Evolutionary conservation across 2,113 vertebrate species (phyloP).

Genomic region (Solea senegalensis): DNA sequence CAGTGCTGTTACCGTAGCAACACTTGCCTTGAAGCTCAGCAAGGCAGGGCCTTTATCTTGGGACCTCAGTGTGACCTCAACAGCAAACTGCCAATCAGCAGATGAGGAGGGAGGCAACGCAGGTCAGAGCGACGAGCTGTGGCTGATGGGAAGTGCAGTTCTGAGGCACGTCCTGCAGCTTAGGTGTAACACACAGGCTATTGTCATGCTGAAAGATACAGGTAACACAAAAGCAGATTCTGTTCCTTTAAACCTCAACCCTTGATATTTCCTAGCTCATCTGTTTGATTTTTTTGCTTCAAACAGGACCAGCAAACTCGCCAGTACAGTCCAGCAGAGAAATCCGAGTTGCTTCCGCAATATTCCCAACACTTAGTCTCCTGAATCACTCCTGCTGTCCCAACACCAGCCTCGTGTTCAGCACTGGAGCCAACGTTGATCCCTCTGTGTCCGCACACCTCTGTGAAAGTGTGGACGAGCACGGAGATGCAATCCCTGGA

Average conservation of each 20-base stretch:
- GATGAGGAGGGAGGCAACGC: neutral
- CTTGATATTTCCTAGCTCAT: too few species aligned
- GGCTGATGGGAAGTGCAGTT: constrained; percentile 84
- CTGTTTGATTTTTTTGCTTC: neutral
- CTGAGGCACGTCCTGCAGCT: constrained; percentile 92
- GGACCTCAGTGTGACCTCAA: constrained; percentile 12
- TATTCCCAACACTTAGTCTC: constrained; percentile 92
- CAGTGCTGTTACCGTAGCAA: constrained; percentile 81
- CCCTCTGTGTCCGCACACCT: constrained; percentile 27
- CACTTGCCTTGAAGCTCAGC: constrained; percentile 81
- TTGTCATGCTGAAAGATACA: constrained; percentile 80
- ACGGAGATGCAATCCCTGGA: neutral
- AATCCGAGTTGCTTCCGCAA: constrained; percentile 87
- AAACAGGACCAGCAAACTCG: constrained; percentile 69
- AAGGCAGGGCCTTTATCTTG: constrained; percentile 45
- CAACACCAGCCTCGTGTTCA: constrained; percentile 89
- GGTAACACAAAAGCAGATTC: constrained; percentile 32
- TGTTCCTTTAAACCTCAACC: neutral
- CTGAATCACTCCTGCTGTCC: constrained; percentile 95
- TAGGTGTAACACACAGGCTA: constrained; percentile 90
- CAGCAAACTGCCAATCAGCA: constrained; percentile 17
- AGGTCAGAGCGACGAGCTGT: constrained; percentile 63
- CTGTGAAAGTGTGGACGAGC: constrained; percentile 1
- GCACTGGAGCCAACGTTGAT: constrained; percentile 55
- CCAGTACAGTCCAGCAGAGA: constrained; percentile 80